Evolutionary conservation across 2,113 vertebrate genomes (phyloP), one percentile per base, ranked within the genome.

Genomic region (Aegypius monachus): DNA sequence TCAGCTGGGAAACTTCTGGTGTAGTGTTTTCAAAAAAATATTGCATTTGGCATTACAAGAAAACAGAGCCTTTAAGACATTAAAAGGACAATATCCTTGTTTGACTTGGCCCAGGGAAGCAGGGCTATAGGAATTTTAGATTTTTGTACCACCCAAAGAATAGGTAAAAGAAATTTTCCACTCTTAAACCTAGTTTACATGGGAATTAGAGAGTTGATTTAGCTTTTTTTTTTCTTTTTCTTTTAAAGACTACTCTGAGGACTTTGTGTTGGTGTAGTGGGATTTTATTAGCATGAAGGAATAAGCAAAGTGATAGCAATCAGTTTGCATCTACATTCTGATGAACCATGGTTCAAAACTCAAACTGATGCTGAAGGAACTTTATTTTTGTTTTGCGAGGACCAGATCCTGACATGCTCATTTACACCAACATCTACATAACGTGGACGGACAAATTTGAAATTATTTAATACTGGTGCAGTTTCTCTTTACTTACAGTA

Each of bases 1-100:
- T 98, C 98, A 99, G 98, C 98, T 99, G 98, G 98, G 98, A 98
- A 98, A 98, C 98, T 98, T 98, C 98, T 98, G 98, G 98, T 98
- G 96, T 98, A 98, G 98, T 98, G 97, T 98, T 99, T 98, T 98
- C 98, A 98, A 98, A 98, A 98, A 98, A 99, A 99, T 98, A 98
- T 99, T 98, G 97, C 98, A 81, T 98, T 98, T 99, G 98, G 98
- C 98, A 98, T 98, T 98, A 98, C 97, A 98, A 98, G 97, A 98
- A 98, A 98, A 98, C 98, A 98, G 96, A 97, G 95, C 97, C 97
- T 98, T 98, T 97, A 98, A 98, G 98, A 98, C 98, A 98, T 98
- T 98, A 98, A 98, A 98, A 98, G 98, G 97, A 97, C 97, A 98
- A 98, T 98, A 97, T 98, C 97, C 97, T 96, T 98, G 98, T 98